Base-by-base conservation (phyloP, 2,113 vertebrate species). In the Phrynosoma platyrhinos region DNA sequence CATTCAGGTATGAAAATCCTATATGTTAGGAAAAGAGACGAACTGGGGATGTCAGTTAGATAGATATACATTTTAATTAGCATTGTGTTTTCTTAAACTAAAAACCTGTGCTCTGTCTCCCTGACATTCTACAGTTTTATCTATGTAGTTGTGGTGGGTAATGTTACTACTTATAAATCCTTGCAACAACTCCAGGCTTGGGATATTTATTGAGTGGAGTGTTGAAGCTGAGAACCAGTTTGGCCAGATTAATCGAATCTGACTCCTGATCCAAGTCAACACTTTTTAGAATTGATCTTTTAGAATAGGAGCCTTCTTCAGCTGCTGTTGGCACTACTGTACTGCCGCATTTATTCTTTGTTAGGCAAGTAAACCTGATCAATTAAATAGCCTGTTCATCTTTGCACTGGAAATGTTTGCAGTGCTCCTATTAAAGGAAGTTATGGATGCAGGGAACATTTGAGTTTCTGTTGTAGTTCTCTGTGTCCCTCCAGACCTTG, bases 1-100 rank as follows among this genome's bases (percentile, higher is more conserved):
- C 97, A 98, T 90, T 98, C 97, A 58, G 97, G 97, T 98, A 96
- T 0, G 84, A 89, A 71, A 58, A 3, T 76, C 79, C 32, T 32
- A 42, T 30, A 71, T 5, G 16, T 72, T 87, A 62, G 12, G 53
- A 20, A 80, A 36, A 5, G 13, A 13, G n/a, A 5, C 64, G 74
- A 12, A 40, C 1, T 77, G 25, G 16, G 32, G 72, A 36, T 36
- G 36, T 36, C 36, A 36, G 36, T 1, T 36, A 36, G 36, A 36
- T 36, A 7, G 47, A 62, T 18, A 62, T 18, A 12, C 55, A 16
- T 58, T 58, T 58, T 58, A 62, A 62, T 62, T 2, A 12, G 13
- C 12, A 62, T 32, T 62, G 9, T 18, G 7, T 47, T 27, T 71
- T 80, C 12, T 68, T 79, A 52, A 9, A 53, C 14, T 5, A 2